Evolutionary conservation across 2,113 vertebrate genomes (phyloP).

Genomic region (Pterocles gutturalis): DNA sequence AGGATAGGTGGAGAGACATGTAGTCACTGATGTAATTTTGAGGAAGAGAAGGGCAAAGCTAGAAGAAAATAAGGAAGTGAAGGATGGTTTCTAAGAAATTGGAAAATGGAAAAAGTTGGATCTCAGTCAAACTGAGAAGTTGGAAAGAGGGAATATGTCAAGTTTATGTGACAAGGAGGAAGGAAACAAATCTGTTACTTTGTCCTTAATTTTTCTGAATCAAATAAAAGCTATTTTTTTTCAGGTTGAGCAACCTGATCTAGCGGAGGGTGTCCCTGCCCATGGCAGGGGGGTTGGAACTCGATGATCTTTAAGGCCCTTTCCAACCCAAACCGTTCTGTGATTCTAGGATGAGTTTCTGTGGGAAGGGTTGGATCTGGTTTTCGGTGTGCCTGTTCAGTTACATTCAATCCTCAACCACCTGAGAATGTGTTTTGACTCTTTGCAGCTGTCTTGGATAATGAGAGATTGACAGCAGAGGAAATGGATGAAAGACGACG

Average conservation of each 20-base stretch:
- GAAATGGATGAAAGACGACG: conserved; percentile 97
- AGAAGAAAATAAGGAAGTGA: not conserved
- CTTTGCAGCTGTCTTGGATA: conserved; percentile 92
- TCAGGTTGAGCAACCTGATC: too few relatives aligned
- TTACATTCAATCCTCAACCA: not conserved
- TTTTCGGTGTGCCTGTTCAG: not conserved
- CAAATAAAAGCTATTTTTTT: not conserved
- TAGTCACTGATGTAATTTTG: not conserved
- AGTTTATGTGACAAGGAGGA: not conserved
- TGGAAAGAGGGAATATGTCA: not conserved
- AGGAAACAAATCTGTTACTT: not conserved
- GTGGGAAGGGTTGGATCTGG: not conserved
- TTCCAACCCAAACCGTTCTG: too few relatives aligned
- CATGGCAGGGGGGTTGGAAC: too few relatives aligned
- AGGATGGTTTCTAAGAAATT: not conserved
- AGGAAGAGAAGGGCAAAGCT: not conserved
- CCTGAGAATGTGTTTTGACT: not conserved
- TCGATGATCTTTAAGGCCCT: too few relatives aligned
- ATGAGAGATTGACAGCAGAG: conserved; percentile 95
- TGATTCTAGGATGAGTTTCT: not conserved
- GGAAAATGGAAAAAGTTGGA: not conserved
- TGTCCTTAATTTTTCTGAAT: not conserved
- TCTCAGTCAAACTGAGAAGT: not conserved
- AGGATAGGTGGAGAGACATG: not conserved
- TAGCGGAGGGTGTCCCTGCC: too few relatives aligned